Evolutionary conservation across 2,888 invertebrate genomes (phyloP).

Genomic region (Spisula solida): DNA sequence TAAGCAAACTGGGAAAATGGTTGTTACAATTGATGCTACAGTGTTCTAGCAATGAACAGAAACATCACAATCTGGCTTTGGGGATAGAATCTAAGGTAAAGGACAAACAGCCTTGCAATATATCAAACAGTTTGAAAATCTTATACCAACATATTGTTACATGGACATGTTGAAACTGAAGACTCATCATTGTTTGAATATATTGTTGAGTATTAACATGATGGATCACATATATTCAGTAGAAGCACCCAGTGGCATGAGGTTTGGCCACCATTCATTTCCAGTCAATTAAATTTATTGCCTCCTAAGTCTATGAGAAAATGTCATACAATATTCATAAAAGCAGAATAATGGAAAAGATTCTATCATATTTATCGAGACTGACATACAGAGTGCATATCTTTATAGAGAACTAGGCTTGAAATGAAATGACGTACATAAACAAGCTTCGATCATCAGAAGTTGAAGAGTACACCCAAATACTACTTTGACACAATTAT

Average conservation of each 20-base stretch:
- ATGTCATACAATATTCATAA: slow-evolving; percentile 37
- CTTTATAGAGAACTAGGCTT: too few species aligned
- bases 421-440: too few species aligned
- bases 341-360: slow-evolving; percentile 17
- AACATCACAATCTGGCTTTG: too few species aligned
- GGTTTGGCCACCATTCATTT: slow-evolving; percentile 15
- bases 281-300: slow-evolving; percentile 36
- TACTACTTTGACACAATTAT: too few species aligned
- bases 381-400: background rate
- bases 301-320: slow-evolving; percentile 13
- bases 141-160: background rate
- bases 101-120: too few species aligned
- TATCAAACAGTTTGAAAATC: too few species aligned
- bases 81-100: too few species aligned
- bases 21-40: too few species aligned
- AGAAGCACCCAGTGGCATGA: background rate
- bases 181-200: background rate
- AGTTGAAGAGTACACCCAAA: too few species aligned
- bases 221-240: background rate
- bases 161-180: background rate
- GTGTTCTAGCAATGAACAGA: too few species aligned
- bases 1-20: too few species aligned
- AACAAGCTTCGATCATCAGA: too few species aligned
- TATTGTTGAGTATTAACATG: background rate
- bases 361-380: background rate